Evolutionary conservation across 2,888 invertebrate genomes (phyloP), one percentile per base, ranked within the genome.

Genomic region (Limnephilus marmoratus): DNA sequence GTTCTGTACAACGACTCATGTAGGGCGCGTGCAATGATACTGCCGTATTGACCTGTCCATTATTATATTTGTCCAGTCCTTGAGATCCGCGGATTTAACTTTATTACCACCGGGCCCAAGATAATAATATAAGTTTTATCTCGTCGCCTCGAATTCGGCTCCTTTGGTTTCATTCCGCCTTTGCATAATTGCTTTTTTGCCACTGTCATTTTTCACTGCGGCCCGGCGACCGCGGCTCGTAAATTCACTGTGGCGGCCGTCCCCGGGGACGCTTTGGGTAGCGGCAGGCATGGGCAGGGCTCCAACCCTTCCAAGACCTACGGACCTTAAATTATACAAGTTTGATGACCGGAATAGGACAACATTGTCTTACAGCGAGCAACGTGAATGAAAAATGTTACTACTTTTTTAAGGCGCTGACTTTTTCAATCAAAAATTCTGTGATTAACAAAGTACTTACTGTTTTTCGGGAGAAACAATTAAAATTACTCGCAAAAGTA

Each of bases 181-280:
- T 68, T 89, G 89, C 89, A 89, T 89, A 89, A 89, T 89, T 89
- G 89, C 86, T 31, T 91, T 91, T 85, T 91, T 85, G 91, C 91
- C 80, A 31, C 34, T 85, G 91, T 91, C 91, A 91, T 91, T 91
- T 91, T 80, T 91, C 91, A 91, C 85, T n/a, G 91, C n/a, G 29
- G 53, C 86, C 41, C n/a, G 80, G 49, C 15, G 80, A 91, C 86
- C 91, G 86, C 86, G 15, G 49, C 29, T 68, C 68, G 85, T 91
- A 91, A 91, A 91, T 91, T 91, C 12, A 45, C 37, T 85, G 91
- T 41, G 85, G 82, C 91, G 80, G 34, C 15, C 29, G 29, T 80
- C 41, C 37, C 34, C 24, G 9, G 83, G 37, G 83, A 41, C 41
- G 31, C 83, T 83, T 41, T 15, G 34, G 82, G 34, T 18, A 37